Percentiles rank a stretch among this genome's conserved stretches.
Evolutionary conservation across 1,140 invertebrate species (phyloP).

Genomic region (Littorina saxatilis): DNA sequence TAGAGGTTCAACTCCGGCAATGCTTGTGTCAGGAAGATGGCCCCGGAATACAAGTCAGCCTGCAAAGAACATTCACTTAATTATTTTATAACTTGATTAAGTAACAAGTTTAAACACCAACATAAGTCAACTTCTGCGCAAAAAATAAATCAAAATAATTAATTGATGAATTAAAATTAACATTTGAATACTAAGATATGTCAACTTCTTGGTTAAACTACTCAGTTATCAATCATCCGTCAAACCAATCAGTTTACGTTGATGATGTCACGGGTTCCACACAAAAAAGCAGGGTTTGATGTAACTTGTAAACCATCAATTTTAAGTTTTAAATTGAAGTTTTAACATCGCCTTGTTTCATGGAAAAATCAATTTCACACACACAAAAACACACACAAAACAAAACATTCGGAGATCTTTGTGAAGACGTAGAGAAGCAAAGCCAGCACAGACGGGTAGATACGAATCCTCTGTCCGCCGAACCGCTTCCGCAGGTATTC

Average conservation of each 20-base stretch:
- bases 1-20: constrained; percentile 76
- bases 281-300: too few species aligned
- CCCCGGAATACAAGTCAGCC: constrained; percentile 80
- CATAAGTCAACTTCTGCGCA: neutral
- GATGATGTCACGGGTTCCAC: too few species aligned
- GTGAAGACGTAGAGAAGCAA: constrained; percentile 81
- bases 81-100: neutral
- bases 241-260: too few species aligned
- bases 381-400: too few species aligned
- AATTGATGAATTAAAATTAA: too few species aligned
- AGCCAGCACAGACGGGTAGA: constrained; percentile 79
- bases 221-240: neutral
- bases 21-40: constrained; percentile 78
- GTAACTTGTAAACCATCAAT: too few species aligned
- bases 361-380: too few species aligned
- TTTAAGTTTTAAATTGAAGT: too few species aligned
- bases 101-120: neutral
- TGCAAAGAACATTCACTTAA: constrained; percentile 55
- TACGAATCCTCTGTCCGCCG: constrained; percentile 79
- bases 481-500: constrained; percentile 81
- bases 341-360: too few species aligned
- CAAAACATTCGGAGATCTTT: constrained; percentile 79
- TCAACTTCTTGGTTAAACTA: neutral
- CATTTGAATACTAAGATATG: too few species aligned
- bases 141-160: too few species aligned